Conservation (phyloP, 2,888 invertebrate genomes). For the Torymus auratus region DNA sequence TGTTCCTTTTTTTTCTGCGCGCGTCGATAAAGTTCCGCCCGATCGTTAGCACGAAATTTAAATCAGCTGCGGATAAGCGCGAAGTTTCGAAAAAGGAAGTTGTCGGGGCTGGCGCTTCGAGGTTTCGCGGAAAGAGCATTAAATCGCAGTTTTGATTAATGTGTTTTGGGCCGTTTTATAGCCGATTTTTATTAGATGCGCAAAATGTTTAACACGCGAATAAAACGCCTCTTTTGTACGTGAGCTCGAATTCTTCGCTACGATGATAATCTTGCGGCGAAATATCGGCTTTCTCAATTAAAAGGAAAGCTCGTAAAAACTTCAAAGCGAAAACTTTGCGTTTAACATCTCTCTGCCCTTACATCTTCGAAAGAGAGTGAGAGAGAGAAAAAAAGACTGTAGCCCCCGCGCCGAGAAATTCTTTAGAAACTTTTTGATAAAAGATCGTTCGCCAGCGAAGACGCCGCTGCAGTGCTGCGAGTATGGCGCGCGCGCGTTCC, state of each 20-base stretch:
- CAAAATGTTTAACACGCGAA: too few relatives aligned
- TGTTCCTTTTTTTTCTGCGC: slow-evolving; percentile 20
- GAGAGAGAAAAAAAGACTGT: slow-evolving; percentile 1
- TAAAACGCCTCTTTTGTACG: too few relatives aligned
- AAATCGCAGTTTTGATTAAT: too few relatives aligned
- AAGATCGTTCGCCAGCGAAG: slow-evolving; percentile 43
- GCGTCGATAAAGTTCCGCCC: slow-evolving; percentile 26
- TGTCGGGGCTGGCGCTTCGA: too few relatives aligned
- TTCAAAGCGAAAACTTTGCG: slow-evolving; percentile 29
- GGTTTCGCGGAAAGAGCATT: too few relatives aligned
- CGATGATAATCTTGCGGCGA: too few relatives aligned
- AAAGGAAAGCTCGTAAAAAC: slow-evolving; percentile 34
- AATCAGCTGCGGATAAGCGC: neutral
- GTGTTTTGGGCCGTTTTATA: too few relatives aligned
- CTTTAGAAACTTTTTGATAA: slow-evolving; percentile 48
- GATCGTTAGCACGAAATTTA: slow-evolving; percentile 39
- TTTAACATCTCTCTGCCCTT: slow-evolving; percentile 33
- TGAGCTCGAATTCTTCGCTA: too few relatives aligned
- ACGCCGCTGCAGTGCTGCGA: slow-evolving; percentile 29
- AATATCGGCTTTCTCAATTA: slow-evolving; percentile 37
- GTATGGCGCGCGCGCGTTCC: slow-evolving; percentile 41
- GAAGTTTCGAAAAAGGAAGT: too few relatives aligned
- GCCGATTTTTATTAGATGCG: too few relatives aligned
- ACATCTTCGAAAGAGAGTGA: slow-evolving; percentile 1
- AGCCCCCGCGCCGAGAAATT: slow-evolving; percentile 26